Percentiles rank a stretch among this genome's conserved stretches.
Conservation (phyloP, 2,797 vertebrate genomes). For the Hafferia zeledoni region DNA sequence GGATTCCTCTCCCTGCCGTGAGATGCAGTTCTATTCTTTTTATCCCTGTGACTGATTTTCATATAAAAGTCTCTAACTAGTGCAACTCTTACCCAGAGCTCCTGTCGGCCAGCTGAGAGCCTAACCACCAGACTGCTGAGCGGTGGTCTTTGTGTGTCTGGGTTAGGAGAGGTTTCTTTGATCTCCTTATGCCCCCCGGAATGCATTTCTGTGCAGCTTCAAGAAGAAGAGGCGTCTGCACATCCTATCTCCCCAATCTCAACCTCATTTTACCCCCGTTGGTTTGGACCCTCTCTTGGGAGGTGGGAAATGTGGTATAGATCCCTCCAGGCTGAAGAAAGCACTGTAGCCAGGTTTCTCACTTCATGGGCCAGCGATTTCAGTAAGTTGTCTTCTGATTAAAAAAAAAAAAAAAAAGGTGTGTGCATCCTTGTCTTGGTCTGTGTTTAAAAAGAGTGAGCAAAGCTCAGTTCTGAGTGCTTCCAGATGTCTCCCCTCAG, state of each 20-base stretch:
- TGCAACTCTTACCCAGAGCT: conserved; percentile 31
- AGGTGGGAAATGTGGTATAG: conserved; percentile 60
- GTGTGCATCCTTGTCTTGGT: conserved; percentile 15
- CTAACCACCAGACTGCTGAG: neutral
- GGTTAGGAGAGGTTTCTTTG: conserved; percentile 15
- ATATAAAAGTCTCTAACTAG: neutral
- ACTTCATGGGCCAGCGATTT: conserved; percentile 53
- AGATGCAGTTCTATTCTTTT: neutral
- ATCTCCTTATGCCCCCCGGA: conserved; percentile 45
- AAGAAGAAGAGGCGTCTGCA: conserved; percentile 23
- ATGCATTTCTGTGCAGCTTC: neutral
- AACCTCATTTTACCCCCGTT: conserved; percentile 32
- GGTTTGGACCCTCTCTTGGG: conserved; percentile 10
- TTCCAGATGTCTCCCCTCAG: conserved; percentile 66
- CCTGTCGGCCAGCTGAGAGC: neutral
- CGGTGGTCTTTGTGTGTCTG: neutral
- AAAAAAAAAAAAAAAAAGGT: neutral
- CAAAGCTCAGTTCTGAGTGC: neutral
- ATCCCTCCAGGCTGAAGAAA: conserved; percentile 54
- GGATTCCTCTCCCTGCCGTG: neutral
- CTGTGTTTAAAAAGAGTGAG: neutral
- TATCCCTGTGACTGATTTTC: neutral
- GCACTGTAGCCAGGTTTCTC: conserved; percentile 35
- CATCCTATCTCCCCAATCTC: conserved; percentile 57
- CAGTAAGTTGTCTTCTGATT: neutral